Evolutionary conservation across 2,797 vertebrate species (phyloP).

Genomic region (Picus viridis): DNA sequence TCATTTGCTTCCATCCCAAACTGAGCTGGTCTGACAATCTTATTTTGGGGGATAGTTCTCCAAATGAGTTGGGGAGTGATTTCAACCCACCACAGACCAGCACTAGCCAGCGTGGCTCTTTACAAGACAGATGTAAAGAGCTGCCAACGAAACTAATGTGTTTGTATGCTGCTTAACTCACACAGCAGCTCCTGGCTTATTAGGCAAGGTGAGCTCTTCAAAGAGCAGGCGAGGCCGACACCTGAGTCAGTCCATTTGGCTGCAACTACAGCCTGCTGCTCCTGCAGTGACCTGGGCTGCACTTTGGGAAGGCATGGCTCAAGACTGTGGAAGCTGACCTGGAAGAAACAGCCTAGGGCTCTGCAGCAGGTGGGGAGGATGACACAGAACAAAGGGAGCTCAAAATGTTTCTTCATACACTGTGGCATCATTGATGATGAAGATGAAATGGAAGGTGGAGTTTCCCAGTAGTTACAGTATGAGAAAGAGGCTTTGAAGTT

Average conservation of each 20-base stretch:
- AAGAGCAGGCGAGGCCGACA: background rate
- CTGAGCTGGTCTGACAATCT: too few relatives aligned
- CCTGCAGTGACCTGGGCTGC: background rate
- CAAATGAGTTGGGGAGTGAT: too few relatives aligned
- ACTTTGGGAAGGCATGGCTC: background rate
- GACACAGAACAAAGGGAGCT: background rate
- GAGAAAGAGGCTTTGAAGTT: constrained; percentile 1
- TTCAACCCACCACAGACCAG: background rate
- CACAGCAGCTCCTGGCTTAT: background rate
- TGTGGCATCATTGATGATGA: background rate
- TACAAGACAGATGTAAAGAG: background rate
- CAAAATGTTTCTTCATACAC: background rate
- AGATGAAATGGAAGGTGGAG: background rate
- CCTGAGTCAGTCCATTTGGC: background rate
- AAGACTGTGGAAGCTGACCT: background rate
- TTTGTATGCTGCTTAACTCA: background rate
- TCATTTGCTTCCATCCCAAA: too few relatives aligned
- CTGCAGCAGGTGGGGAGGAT: background rate
- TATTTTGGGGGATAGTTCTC: too few relatives aligned
- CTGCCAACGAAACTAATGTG: background rate
- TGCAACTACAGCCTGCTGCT: background rate
- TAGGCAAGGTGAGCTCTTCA: background rate
- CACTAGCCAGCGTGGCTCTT: background rate
- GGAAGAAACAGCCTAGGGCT: background rate
- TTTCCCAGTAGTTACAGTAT: background rate